phyloP scores from a whole-genome alignment of 2,797 vertebrate genomes.

The Amblyraja radiata region DNA sequence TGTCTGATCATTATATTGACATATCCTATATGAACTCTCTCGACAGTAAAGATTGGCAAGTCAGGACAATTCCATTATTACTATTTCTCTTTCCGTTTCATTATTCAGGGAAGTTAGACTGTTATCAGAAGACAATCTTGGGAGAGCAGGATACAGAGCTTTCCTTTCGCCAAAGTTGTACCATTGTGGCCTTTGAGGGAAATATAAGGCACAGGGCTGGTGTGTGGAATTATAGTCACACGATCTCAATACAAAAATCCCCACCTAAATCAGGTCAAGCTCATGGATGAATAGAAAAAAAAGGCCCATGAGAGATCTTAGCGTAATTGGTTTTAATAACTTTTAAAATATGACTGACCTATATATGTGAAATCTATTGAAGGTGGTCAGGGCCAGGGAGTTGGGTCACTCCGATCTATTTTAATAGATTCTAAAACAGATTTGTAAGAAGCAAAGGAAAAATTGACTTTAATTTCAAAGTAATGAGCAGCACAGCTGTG shows the following conservation, averaged over 20 bases:
- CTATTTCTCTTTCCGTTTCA: neutral
- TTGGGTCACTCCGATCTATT: constrained; percentile 15
- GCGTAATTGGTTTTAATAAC: constrained; percentile 30
- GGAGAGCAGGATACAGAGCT: neutral
- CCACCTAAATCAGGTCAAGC: constrained; percentile 27
- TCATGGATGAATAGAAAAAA: constrained; percentile 27
- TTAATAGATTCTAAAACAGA: constrained; percentile 11
- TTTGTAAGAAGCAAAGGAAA: neutral
- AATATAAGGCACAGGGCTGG: neutral
- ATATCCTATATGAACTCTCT: neutral
- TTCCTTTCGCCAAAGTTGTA: neutral
- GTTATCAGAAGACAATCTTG: neutral
- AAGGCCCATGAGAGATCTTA: neutral
- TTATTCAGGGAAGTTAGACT: neutral
- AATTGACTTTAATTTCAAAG: constrained; percentile 18
- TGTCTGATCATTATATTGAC: neutral
- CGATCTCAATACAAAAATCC: neutral
- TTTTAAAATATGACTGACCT: constrained; percentile 32
- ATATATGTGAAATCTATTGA: constrained; percentile 24
- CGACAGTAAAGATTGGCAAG: neutral
- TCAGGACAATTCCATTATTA: neutral
- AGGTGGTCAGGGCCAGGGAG: constrained; percentile 18
- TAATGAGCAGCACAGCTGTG: constrained; percentile 10
- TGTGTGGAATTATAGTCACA: constrained; percentile 8
- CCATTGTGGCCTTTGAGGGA: constrained; percentile 3